These are phyloP conservation scores for Andrena trimmerana DNA, from an alignment of 2,888 invertebrate genomes.

Conservation along the genomic window DNA sequence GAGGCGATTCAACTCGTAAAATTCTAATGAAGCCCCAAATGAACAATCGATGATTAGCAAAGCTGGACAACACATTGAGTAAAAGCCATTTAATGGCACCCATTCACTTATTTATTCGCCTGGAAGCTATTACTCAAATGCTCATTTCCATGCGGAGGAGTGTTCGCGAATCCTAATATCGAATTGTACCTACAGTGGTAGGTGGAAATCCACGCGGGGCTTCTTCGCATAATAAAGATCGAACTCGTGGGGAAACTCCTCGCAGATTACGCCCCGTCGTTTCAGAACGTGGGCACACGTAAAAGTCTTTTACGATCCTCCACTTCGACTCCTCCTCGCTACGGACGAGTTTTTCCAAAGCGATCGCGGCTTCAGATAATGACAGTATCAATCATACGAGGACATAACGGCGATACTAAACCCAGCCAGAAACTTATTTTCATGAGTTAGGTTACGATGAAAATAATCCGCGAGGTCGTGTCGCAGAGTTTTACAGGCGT, in stretches of 20 bases:
- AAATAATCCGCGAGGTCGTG: conserved; percentile 38
- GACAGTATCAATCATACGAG: conserved; percentile 64
- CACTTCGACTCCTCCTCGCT: conserved; percentile 44
- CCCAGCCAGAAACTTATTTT: conserved; percentile 27
- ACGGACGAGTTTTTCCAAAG: conserved; percentile 37
- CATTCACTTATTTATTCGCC: neutral
- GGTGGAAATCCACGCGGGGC: conserved; percentile 33
- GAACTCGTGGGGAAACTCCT: conserved; percentile 57
- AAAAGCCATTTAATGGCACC: too few relatives aligned
- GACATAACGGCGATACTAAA: conserved; percentile 39
- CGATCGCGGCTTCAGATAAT: conserved; percentile 60
- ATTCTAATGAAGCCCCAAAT: too few relatives aligned
- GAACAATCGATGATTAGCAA: too few relatives aligned
- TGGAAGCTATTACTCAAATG: neutral
- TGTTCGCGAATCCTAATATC: conserved; percentile 12
- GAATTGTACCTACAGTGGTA: conserved; percentile 26
- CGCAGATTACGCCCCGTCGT: conserved; percentile 73
- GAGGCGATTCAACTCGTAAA: too few relatives aligned
- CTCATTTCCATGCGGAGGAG: neutral
- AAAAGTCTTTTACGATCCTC: conserved; percentile 76
- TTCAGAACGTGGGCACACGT: conserved; percentile 65
- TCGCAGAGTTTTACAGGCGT: conserved; percentile 29
- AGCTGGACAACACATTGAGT: too few relatives aligned
- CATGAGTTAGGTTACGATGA: conserved; percentile 20
- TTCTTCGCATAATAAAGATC: conserved; percentile 52